These are phyloP conservation scores for Spisula subtruncata DNA, from an alignment of 2,888 invertebrate species.

Conservation along the genomic window DNA sequence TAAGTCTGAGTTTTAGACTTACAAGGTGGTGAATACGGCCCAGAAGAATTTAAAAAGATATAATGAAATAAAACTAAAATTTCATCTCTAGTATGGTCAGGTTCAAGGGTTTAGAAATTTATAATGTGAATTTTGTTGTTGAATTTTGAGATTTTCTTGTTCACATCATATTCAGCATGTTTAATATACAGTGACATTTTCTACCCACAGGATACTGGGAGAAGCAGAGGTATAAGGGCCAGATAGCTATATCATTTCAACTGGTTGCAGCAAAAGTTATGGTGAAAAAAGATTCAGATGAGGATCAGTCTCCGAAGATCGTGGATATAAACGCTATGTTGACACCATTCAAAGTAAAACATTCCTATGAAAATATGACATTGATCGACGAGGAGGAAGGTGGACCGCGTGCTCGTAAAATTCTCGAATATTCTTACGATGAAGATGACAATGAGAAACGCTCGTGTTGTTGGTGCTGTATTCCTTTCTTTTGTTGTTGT, in stretches of 20 bases:
- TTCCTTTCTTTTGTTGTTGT: slow-evolving; percentile 51
- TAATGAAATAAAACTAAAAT: no score
- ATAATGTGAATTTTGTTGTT: neutral
- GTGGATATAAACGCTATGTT: slow-evolving; percentile 73
- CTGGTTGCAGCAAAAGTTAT: slow-evolving; percentile 82
- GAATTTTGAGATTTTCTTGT: no score
- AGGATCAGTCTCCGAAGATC: slow-evolving; percentile 73
- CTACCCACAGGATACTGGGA: slow-evolving; percentile 81
- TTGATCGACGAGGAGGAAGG: slow-evolving; percentile 73
- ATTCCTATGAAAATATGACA: slow-evolving; percentile 83
- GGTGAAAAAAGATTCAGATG: slow-evolving; percentile 78
- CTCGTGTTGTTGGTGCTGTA: slow-evolving; percentile 65
- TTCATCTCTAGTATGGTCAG: no score
- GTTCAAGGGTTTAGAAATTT: neutral
- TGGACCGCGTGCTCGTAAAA: slow-evolving; percentile 71
- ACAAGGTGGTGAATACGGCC: no score
- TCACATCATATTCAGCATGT: neutral
- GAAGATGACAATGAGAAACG: slow-evolving; percentile 71
- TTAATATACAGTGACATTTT: neutral
- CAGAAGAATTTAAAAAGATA: no score
- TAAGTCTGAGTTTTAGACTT: no score
- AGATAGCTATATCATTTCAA: slow-evolving; percentile 82
- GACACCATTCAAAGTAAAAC: slow-evolving; percentile 76
- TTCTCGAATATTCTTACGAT: slow-evolving; percentile 77
- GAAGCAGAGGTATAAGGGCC: slow-evolving; percentile 84